phyloP scores from a whole-genome alignment of 2,888 invertebrate species.

The Lepidocyrtinus sp. region DNA sequence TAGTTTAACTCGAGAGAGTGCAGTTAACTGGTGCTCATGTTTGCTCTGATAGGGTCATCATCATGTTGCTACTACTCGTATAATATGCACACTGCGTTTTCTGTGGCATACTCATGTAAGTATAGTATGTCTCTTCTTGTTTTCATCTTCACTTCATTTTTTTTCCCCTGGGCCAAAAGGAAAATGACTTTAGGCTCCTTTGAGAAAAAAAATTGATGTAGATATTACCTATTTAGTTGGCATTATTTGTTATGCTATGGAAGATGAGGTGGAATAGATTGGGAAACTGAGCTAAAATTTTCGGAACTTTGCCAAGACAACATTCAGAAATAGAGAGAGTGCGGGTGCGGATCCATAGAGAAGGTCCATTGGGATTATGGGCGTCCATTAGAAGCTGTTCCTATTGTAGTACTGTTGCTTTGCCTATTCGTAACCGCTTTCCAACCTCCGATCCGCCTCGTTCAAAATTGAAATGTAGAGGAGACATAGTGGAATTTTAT shows the following conservation, averaged over 20 bases:
- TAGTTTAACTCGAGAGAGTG: neutral
- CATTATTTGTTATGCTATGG: too few relatives aligned
- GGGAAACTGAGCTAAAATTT: neutral
- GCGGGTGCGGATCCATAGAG: slow-evolving; percentile 41
- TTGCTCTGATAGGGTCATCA: too few relatives aligned
- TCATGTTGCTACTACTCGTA: too few relatives aligned
- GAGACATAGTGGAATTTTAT: too few relatives aligned
- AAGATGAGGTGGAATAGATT: slow-evolving; percentile 35
- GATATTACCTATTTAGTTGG: too few relatives aligned
- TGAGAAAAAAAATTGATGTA: too few relatives aligned
- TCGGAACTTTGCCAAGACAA: slow-evolving; percentile 58
- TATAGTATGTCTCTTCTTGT: slow-evolving; percentile 15
- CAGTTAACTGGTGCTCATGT: neutral
- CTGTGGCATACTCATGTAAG: too few relatives aligned
- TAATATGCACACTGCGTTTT: too few relatives aligned
- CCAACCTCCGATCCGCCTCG: neutral
- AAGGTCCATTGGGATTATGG: slow-evolving; percentile 50
- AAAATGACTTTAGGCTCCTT: too few relatives aligned
- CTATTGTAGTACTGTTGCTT: neutral
- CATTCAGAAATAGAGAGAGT: slow-evolving; percentile 58
- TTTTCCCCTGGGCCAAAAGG: too few relatives aligned
- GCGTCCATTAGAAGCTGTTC: neutral
- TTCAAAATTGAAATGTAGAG: neutral
- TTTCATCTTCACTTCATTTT: too few relatives aligned
- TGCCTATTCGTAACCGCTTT: neutral